Evolutionary conservation across 2,888 invertebrate species (phyloP), one percentile per base, ranked within the genome.

Genomic region (Pyrochroa serraticornis): DNA sequence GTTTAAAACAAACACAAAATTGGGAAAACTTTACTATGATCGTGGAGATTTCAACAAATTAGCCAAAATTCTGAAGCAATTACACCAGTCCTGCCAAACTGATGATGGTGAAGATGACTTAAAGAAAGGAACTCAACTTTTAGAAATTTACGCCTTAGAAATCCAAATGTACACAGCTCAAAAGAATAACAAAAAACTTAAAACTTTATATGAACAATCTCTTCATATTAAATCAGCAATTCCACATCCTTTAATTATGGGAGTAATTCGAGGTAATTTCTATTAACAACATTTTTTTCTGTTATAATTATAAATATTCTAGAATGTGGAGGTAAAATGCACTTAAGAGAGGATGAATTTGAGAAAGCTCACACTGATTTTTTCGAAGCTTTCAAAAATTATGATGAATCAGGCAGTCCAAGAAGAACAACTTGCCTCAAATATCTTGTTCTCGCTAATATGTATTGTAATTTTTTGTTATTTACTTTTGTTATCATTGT

Each of bases 131-230:
- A 99, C 98, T 0, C 99, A 99, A 76, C 82, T 99, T 34, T 82
- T 99, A 50, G 98, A 99, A 81, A 97, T 99, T 62, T 99, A 98
- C 78, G 98, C 99, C 0, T 81, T 99, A 64, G 99, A 99, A 84
- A 99, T 99, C 71, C 99, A 99, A 82, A 98, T 99, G 97, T 97
- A 98, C 79, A 99, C 98, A 0, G 95, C 95, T 56, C 98, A 98
- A 83, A 99, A 99, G 78, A 98, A 99, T 78, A 97, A 99, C 78
- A 98, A 99, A 79, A 95, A 97, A 78, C 80, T 97, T 14, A 95
- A 95, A 82, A 92, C 94, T 2, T 82, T 99, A n/a, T 99, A 99
- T 75, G 97, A 98, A 79, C 95, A 97, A 77, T 97, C 97, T 1
- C 83, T 99, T 63, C 94, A 96, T 78, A 97, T 99, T 68, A 97